Percentiles rank a stretch among this genome's conserved stretches.
Conservation (phyloP, 2,888 invertebrate genomes). For the Rhyacophila evoluta region DNA sequence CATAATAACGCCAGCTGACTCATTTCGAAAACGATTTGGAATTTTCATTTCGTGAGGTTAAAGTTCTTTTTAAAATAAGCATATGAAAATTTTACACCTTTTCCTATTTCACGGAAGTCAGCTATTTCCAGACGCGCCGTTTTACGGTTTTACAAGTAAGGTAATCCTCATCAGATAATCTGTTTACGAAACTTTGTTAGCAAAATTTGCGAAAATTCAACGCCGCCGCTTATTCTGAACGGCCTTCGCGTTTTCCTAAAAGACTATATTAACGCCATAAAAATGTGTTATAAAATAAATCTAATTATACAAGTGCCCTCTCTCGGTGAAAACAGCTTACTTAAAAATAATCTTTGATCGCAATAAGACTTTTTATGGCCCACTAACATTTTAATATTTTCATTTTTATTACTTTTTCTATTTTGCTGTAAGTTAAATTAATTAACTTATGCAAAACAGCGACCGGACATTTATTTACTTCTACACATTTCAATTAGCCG, state of each 20-base stretch:
- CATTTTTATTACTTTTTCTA: neutral
- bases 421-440: conserved; percentile 2
- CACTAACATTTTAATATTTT: conserved; percentile 1
- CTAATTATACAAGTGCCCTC: conserved; percentile 22
- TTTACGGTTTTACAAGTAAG: conserved; percentile 14
- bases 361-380: neutral
- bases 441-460: neutral
- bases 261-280: conserved; percentile 9
- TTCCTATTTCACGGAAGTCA: conserved; percentile 15
- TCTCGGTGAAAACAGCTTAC: neutral
- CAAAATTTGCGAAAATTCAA: conserved; percentile 9
- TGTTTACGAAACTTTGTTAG: conserved; percentile 22
- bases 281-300: conserved; percentile 24
- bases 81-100: conserved; percentile 24
- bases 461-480: too few relatives aligned
- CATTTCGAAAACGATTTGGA: neutral
- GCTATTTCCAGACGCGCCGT: conserved; percentile 9
- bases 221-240: conserved; percentile 18
- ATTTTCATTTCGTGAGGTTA: conserved; percentile 7
- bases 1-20: neutral
- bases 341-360: conserved; percentile 24
- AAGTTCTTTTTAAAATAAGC: conserved; percentile 20
- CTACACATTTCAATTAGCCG: too few relatives aligned
- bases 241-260: conserved; percentile 18
- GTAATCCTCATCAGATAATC: conserved; percentile 24